Conservation (phyloP, 1,140 invertebrate species). For the Anadara kagoshimensis region DNA sequence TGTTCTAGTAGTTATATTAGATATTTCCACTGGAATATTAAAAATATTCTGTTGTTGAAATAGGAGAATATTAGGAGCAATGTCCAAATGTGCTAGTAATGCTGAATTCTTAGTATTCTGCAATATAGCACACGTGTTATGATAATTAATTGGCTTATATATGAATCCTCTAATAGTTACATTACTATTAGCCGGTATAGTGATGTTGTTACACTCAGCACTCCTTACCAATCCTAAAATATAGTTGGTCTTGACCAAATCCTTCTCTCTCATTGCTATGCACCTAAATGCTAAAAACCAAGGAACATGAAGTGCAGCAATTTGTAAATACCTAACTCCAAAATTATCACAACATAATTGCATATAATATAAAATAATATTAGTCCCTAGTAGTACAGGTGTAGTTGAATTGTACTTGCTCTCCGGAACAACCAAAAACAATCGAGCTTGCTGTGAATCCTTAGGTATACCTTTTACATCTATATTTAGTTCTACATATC, state of each 20-base stretch:
- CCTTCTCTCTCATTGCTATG: conserved; percentile 14
- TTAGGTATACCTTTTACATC: neutral
- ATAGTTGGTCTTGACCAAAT: neutral
- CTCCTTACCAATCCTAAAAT: conserved; percentile 16
- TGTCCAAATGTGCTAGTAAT: conserved; percentile 19
- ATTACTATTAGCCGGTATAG: conserved; percentile 22
- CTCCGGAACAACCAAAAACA: conserved; percentile 16
- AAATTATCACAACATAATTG: too few species aligned
- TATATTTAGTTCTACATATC: conserved; percentile 9
- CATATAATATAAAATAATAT: neutral
- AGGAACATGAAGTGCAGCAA: neutral
- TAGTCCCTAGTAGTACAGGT: conserved; percentile 17
- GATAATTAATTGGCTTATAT: conserved; percentile 25
- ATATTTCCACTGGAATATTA: conserved; percentile 15
- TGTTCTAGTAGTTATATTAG: conserved; percentile 34
- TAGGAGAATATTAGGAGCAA: conserved; percentile 13
- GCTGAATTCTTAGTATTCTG: conserved; percentile 5
- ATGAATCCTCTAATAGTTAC: conserved; percentile 19
- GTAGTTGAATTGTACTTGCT: conserved; percentile 14
- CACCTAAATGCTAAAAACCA: conserved; percentile 22
- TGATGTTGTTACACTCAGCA: neutral
- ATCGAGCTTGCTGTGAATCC: neutral
- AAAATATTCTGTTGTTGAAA: conserved; percentile 17
- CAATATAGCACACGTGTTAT: conserved; percentile 11
- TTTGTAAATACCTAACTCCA: too few species aligned